Percentiles rank a stretch among this genome's conserved stretches.
These are phyloP conservation scores for Stegastes partitus DNA, from an alignment of 2,113 vertebrate species.

Conservation along the genomic window DNA sequence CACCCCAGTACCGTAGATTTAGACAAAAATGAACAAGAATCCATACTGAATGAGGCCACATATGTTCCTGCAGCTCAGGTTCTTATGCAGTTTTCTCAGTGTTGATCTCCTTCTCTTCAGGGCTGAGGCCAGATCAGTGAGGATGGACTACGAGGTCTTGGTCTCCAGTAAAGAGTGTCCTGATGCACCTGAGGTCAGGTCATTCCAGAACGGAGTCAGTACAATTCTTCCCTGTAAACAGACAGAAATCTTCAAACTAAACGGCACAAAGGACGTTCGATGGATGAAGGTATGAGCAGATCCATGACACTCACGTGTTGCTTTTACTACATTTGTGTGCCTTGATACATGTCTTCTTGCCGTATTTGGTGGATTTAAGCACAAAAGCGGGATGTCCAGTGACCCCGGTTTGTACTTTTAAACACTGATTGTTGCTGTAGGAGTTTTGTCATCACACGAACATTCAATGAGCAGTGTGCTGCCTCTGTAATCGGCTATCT, in stretches of 20 bases:
- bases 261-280: constrained; percentile 1
- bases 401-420: no score
- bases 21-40: no score
- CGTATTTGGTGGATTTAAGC: not conserved
- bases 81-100: not conserved
- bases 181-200: not conserved
- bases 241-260: constrained; percentile 42
- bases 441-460: no score
- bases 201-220: not conserved
- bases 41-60: no score
- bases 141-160: constrained; percentile 36
- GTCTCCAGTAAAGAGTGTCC: constrained; percentile 69
- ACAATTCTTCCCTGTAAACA: constrained; percentile 56
- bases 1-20: no score
- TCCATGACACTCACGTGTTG: not conserved
- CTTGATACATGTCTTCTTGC: not conserved
- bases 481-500: no score
- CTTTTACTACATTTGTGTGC: not conserved
- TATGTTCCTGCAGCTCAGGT: no score
- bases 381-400: no score
- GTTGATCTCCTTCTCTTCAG: constrained; percentile 25
- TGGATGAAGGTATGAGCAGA: constrained; percentile 78
- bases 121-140: not conserved
- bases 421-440: no score
- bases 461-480: no score